Conservation (phyloP, 53 echinoderm and acorn worm species). For the Patiria pectinifera region DNA sequence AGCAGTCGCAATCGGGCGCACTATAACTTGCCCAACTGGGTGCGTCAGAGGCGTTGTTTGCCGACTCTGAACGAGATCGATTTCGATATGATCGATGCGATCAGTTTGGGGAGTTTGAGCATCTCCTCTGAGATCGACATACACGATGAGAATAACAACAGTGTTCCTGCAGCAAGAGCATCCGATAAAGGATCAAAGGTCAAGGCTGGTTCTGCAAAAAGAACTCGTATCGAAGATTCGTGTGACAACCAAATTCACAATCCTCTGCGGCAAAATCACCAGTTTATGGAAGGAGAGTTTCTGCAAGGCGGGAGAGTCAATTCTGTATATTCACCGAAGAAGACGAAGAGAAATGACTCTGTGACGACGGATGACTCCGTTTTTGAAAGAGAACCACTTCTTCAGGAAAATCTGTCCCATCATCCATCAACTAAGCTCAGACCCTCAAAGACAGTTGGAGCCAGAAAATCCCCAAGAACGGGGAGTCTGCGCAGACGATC, state of each 20-base stretch:
- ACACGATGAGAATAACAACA: slow-evolving; percentile 39
- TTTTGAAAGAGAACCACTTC: slow-evolving; percentile 10
- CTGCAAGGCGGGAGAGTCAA: not conserved
- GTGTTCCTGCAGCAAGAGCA: not conserved
- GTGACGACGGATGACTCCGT: slow-evolving; percentile 19
- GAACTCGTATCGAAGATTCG: slow-evolving; percentile 24
- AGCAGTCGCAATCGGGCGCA: slow-evolving; percentile 20
- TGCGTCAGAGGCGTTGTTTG: slow-evolving; percentile 71
- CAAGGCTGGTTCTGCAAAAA: not conserved
- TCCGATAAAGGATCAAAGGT: not conserved
- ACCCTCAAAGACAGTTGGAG: not conserved
- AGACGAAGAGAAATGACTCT: slow-evolving; percentile 31
- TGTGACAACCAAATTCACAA: slow-evolving; percentile 16
- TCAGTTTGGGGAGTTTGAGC: slow-evolving; percentile 68
- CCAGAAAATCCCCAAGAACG: slow-evolving; percentile 30
- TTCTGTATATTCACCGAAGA: slow-evolving; percentile 43
- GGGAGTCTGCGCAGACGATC: slow-evolving; percentile 40
- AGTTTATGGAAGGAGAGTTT: not conserved
- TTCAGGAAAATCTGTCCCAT: not conserved
- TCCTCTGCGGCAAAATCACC: not conserved
- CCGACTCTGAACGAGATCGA: slow-evolving; percentile 77
- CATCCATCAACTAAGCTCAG: slow-evolving; percentile 1
- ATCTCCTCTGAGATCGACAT: slow-evolving; percentile 41
- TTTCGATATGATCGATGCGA: slow-evolving; percentile 77
- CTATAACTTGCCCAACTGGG: slow-evolving; percentile 68